These are phyloP conservation scores for Rhinopithecus roxellana DNA, from an alignment of 2,113 vertebrate species.

Conservation along the genomic window DNA sequence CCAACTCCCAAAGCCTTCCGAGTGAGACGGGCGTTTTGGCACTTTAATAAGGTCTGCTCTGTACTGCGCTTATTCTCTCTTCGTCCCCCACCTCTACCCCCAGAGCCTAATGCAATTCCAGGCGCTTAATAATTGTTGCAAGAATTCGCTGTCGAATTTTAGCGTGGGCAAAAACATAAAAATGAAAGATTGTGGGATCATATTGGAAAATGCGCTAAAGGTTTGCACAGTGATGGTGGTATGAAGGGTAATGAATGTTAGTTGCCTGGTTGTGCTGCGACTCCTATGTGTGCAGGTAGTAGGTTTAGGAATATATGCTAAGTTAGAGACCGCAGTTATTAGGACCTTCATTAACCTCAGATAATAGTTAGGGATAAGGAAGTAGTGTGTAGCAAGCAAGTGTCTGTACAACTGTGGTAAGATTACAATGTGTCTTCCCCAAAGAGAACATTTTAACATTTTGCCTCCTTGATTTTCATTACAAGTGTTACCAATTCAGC, in stretches of 20 bases:
- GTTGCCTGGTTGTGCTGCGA: not conserved
- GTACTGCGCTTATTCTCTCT: not conserved
- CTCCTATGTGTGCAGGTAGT: not conserved
- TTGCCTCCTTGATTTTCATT: conserved; percentile 67
- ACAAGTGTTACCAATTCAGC: conserved; percentile 62
- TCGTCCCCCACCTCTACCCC: not conserved
- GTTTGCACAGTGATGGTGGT: not conserved
- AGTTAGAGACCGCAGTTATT: not conserved
- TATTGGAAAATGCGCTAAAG: not conserved
- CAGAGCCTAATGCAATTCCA: not conserved
- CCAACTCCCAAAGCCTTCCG: not conserved
- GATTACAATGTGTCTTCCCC: not conserved
- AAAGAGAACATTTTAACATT: conserved; percentile 62
- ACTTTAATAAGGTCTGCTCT: not conserved
- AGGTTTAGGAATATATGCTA: not conserved
- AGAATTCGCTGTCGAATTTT: not conserved
- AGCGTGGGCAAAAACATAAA: not conserved
- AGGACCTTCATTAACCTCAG: not conserved
- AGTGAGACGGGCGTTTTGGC: not conserved
- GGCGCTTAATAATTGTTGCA: not conserved
- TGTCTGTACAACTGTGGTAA: not conserved
- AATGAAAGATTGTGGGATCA: not conserved
- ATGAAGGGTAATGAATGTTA: not conserved
- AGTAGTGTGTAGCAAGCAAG: not conserved
- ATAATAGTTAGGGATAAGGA: not conserved